phyloP scores from a whole-genome alignment of 1,140 invertebrate genomes.

The Leguminivora glycinivorella region DNA sequence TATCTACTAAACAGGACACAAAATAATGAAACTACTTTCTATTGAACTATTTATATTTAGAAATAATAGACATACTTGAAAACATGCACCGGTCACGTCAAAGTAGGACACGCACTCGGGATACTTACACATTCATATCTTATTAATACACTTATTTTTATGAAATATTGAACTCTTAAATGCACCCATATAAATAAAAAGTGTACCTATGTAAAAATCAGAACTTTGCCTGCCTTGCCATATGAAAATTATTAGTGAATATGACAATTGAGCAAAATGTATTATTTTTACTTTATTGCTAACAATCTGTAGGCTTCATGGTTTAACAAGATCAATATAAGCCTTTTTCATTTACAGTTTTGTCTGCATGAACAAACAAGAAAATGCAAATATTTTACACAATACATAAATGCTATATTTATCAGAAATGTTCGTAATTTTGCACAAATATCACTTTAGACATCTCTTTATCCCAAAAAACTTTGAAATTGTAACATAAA shows the following conservation, averaged over 20 bases:
- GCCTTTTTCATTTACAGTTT: not conserved
- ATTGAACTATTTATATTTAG: constrained; percentile 29
- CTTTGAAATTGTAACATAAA: too few species aligned
- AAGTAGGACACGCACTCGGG: not conserved
- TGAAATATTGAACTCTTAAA: not conserved
- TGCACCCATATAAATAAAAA: not conserved
- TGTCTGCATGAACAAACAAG: not conserved
- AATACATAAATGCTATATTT: not conserved
- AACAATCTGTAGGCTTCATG: not conserved
- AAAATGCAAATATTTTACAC: constrained; percentile 3
- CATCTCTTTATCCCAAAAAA: too few species aligned
- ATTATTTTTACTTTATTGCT: not conserved
- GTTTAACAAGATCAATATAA: not conserved
- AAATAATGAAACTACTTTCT: constrained; percentile 35
- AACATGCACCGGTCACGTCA: not conserved
- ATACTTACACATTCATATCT: constrained; percentile 1
- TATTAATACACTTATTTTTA: not conserved
- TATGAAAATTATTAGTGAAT: not conserved
- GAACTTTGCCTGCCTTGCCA: not conserved
- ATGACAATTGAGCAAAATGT: not conserved
- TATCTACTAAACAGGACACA: not conserved
- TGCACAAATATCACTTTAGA: too few species aligned
- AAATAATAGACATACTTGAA: constrained; percentile 9
- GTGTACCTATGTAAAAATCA: not conserved
- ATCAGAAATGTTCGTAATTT: too few species aligned